phyloP scores from a whole-genome alignment of 2,113 vertebrate genomes.

The Mustelus asterias region DNA sequence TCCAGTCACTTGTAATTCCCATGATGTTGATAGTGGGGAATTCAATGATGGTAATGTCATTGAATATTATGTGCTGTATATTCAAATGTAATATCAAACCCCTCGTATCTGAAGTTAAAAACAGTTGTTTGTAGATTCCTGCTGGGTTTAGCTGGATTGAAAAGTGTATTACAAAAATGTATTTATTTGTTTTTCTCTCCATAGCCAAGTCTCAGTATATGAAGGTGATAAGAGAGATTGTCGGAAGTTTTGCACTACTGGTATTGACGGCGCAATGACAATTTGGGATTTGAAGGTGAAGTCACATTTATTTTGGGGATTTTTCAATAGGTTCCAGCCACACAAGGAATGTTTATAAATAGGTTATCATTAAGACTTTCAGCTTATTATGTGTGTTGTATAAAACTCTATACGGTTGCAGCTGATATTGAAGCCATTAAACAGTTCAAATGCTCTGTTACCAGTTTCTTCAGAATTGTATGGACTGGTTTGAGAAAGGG shows the following conservation, averaged over 20 bases:
- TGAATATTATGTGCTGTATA: neutral
- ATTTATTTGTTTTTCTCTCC: slow-evolving; percentile 38
- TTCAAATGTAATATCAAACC: neutral
- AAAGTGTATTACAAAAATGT: neutral
- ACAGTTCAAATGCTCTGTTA: neutral
- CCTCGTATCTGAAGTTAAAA: neutral
- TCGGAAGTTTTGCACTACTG: slow-evolving; percentile 98
- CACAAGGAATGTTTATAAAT: neutral
- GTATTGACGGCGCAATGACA: slow-evolving; percentile 98
- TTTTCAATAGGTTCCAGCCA: neutral
- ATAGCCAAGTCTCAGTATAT: slow-evolving; percentile 97
- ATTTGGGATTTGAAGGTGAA: slow-evolving; percentile 98
- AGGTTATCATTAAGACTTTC: neutral
- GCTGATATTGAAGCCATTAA: neutral
- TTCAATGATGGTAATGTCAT: too few species aligned
- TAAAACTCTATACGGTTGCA: neutral
- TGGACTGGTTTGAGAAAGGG: neutral
- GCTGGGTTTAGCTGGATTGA: neutral
- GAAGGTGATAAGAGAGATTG: slow-evolving; percentile 97
- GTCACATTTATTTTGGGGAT: neutral
- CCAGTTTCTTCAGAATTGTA: neutral
- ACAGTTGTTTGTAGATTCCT: neutral
- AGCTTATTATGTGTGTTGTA: neutral
- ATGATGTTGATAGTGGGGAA: too few species aligned
- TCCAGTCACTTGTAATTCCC: too few species aligned